These are phyloP conservation scores for Cataglyphis rosenhaueri DNA, from an alignment of 2,888 invertebrate genomes.

Conservation along the genomic window DNA sequence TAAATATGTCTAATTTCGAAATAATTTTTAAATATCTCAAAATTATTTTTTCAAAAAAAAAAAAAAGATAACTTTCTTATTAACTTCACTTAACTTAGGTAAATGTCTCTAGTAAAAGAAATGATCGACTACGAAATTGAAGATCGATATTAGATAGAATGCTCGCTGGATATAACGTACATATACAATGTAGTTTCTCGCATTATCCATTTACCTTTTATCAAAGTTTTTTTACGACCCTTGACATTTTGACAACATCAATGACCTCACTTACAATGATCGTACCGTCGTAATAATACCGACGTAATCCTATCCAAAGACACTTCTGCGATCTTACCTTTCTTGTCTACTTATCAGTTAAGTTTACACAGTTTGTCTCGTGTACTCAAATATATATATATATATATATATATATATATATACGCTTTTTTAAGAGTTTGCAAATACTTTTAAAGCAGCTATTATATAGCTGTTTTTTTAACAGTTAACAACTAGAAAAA, in stretches of 20 bases:
- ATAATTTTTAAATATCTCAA: neutral
- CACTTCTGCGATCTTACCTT: neutral
- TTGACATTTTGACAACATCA: slow-evolving; percentile 35
- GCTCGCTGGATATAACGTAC: slow-evolving; percentile 9
- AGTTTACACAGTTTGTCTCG: neutral
- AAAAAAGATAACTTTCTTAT: neutral
- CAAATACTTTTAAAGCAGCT: neutral
- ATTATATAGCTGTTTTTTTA: neutral
- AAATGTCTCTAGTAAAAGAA: slow-evolving; percentile 56
- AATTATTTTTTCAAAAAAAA: too few species aligned
- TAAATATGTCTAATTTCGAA: neutral
- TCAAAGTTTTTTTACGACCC: slow-evolving; percentile 13
- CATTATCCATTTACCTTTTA: slow-evolving; percentile 21
- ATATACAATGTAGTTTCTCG: neutral
- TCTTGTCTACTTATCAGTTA: neutral
- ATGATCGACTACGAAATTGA: slow-evolving; percentile 55
- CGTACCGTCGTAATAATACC: too few species aligned
- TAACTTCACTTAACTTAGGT: neutral
- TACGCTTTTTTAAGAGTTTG: neutral
- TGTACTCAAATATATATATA: neutral
- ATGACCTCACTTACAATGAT: slow-evolving; percentile 27
- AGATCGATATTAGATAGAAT: slow-evolving; percentile 63
- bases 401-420: neutral
- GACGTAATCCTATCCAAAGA: slow-evolving; percentile 13
- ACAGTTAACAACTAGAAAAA: neutral